Evolutionary conservation across 30 jellyfish, hydroid and myxozoan genomes (phyloP).

Genomic region (Turritopsis rubra): DNA sequence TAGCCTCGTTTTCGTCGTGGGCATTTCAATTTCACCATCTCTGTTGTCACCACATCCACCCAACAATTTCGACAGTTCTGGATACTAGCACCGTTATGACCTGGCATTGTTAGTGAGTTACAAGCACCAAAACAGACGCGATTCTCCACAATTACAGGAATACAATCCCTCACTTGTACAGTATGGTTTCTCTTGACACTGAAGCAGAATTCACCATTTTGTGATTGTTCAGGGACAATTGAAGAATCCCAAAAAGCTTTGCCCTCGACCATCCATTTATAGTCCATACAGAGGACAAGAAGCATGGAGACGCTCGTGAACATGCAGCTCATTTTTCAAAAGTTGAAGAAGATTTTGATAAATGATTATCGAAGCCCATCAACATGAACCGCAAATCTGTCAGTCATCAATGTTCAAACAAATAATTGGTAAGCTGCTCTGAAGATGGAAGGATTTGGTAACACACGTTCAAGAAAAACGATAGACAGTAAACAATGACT

Average conservation of each 20-base stretch:
- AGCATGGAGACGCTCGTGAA: not conserved
- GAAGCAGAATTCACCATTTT: not conserved
- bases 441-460: no score
- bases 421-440: no score
- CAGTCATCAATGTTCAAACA: not conserved
- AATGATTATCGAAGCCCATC: not conserved
- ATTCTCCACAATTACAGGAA: not conserved
- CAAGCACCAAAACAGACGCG: conserved; percentile 1
- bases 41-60: not conserved
- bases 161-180: not conserved
- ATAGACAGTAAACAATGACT: no score
- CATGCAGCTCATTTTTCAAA: not conserved
- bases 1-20: conserved; percentile 17
- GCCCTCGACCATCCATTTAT: not conserved
- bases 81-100: not conserved
- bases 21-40: not conserved
- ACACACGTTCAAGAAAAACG: not conserved
- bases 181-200: not conserved
- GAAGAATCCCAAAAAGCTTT: no score
- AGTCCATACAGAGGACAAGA: not conserved
- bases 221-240: not conserved
- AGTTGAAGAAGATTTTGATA: no score
- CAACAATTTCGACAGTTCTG: not conserved
- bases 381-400: not conserved
- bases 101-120: not conserved